These are phyloP conservation scores for Hestina assimilis DNA, from an alignment of 1,140 invertebrate species.

Conservation along the genomic window DNA sequence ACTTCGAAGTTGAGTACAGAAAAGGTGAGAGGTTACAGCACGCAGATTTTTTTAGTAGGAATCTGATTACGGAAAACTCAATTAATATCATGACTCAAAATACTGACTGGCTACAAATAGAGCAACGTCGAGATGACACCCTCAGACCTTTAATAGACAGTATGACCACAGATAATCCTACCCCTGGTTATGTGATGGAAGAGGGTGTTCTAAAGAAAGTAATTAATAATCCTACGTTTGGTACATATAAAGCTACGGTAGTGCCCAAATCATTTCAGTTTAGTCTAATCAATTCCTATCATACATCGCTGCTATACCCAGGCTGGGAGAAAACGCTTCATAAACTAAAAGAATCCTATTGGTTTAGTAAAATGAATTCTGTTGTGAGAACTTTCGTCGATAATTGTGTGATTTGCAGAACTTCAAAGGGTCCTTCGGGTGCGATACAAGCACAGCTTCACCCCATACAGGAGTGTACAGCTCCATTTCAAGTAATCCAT, in stretches of 20 bases:
- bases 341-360: constrained; percentile 35
- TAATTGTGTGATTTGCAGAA: constrained; percentile 32
- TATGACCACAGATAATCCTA: not conserved
- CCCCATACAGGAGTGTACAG: constrained; percentile 41
- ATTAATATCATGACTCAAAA: constrained; percentile 16
- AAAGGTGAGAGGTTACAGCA: constrained; percentile 26
- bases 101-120: constrained; percentile 16
- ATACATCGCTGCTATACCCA: constrained; percentile 32
- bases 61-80: constrained; percentile 4
- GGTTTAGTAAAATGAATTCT: constrained; percentile 38
- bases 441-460: constrained; percentile 34
- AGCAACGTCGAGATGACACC: constrained; percentile 19
- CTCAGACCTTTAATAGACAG: constrained; percentile 11
- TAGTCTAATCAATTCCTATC: constrained; percentile 42
- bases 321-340: constrained; percentile 39
- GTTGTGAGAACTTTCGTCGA: constrained; percentile 29
- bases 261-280: constrained; percentile 38
- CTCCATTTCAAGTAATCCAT: constrained; percentile 36
- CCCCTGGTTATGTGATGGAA: constrained; percentile 1
- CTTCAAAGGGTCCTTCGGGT: constrained; percentile 25
- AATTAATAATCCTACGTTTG: constrained; percentile 7
- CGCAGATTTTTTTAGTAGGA: constrained; percentile 37
- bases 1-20: constrained; percentile 29
- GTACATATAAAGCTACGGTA: constrained; percentile 12
- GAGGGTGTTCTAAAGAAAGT: constrained; percentile 15